Base-by-base conservation (phyloP, 1,140 invertebrate species). In the Cotesia vestalis region DNA sequence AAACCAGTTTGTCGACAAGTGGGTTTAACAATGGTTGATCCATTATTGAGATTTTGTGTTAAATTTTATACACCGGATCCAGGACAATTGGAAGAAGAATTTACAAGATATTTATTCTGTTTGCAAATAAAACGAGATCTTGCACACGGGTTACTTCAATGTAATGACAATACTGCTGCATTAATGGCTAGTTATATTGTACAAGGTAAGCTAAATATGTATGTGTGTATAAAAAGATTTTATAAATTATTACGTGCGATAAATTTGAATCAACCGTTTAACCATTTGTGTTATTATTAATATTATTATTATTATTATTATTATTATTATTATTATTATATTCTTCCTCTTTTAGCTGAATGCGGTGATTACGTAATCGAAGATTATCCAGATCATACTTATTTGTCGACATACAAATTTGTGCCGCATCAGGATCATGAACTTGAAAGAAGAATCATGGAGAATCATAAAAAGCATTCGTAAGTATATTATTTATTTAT, bases 41-140 rank as follows among this genome's bases (percentile, higher is more conserved):
- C 95, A 61, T 88, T 95, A 66, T 87, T 97, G 38, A 89, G 91
- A 77, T 97, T 98, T 87, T 95, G 93, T 83, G 96, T 99, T 66
- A 99, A 99, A 89, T 99, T 99, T 89, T 99, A 99, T 89, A 98
- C 97, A 1, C 97, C 98, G 6, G 98, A 99, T 89, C 98, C 98
- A 11, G 93, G 95, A 35, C 94, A 98, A 80, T 89, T 99, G 46
- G 98, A 99, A 86, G 98, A 99, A 88, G 98, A 99, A 86, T 98
- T 97, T 86, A 99, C 98, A 1, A 87, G 89, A 81, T 99, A 98
- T 88, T 90, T 99, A 77, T 98, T 98, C 87, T 97, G 95, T 81
- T 89, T 99, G 78, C 98, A 99, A 92, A 95, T 99, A 73, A 99
- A 99, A 88, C 91, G 95, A 60, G 98, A 99, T 86, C 89, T 99